Percentiles rank a stretch among this genome's conserved stretches.
These are phyloP conservation scores for Ariolimax columbianus DNA, from an alignment of 2,888 invertebrate genomes.

Conservation along the genomic window DNA sequence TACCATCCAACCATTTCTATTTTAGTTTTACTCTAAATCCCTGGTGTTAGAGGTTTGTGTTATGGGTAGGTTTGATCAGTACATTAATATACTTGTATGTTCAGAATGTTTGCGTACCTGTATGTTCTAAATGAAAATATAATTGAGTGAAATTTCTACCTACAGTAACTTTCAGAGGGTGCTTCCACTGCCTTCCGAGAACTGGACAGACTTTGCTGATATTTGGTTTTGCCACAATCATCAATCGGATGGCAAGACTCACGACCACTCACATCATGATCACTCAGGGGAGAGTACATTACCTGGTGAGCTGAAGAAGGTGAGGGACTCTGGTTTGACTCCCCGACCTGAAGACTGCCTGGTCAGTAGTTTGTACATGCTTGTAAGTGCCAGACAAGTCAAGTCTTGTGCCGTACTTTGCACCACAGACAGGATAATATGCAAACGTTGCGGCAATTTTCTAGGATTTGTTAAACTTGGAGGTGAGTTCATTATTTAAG, in stretches of 20 bases:
- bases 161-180: slow-evolving; percentile 66
- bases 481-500: slow-evolving; percentile 22
- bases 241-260: slow-evolving; percentile 43
- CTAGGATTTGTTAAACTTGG: slow-evolving; percentile 57
- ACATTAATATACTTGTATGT: no score
- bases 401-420: slow-evolving; percentile 54
- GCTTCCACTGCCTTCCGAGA: slow-evolving; percentile 71
- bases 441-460: slow-evolving; percentile 65
- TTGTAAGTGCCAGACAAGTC: slow-evolving; percentile 60
- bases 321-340: slow-evolving; percentile 47
- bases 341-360: slow-evolving; percentile 67
- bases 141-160: slow-evolving; percentile 32
- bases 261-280: slow-evolving; percentile 12
- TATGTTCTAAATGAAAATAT: not conserved
- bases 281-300: slow-evolving; percentile 24
- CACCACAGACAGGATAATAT: slow-evolving; percentile 56
- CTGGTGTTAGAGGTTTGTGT: no score
- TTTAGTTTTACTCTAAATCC: no score
- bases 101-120: no score
- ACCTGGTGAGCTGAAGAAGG: slow-evolving; percentile 15
- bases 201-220: slow-evolving; percentile 72
- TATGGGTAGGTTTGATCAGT: no score
- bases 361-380: slow-evolving; percentile 66
- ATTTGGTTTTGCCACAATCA: slow-evolving; percentile 74
- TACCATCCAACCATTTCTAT: no score